Percentiles rank a stretch among this genome's conserved stretches.
Conservation (phyloP, 2,888 invertebrate genomes). For the Drosophila kuntzei region DNA sequence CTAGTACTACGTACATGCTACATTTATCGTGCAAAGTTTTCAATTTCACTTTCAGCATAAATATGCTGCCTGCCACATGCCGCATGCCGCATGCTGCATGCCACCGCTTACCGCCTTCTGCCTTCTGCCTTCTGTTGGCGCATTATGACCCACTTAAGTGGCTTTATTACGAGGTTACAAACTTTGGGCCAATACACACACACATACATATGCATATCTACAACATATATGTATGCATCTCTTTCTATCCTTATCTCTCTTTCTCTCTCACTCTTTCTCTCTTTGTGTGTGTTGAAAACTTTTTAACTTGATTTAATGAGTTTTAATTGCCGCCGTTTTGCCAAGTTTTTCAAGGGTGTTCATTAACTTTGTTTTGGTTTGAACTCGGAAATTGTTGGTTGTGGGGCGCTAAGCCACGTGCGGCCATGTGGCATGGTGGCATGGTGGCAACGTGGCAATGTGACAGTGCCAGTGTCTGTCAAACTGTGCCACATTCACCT, state of each 20-base stretch:
- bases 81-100: conserved; percentile 39
- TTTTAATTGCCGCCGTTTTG: conserved; percentile 73
- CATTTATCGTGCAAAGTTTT: conserved; percentile 72
- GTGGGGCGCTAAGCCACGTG: conserved; percentile 10
- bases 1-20: conserved; percentile 25
- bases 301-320: conserved; percentile 82
- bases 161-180: conserved; percentile 82
- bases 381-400: conserved; percentile 9
- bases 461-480: conserved; percentile 27
- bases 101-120: conserved; percentile 4
- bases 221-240: conserved; percentile 18
- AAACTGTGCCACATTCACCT: conserved; percentile 43
- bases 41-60: conserved; percentile 81
- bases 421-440: conserved; percentile 2
- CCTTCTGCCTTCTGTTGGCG: conserved; percentile 35
- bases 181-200: conserved; percentile 56
- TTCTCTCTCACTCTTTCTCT: neutral
- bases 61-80: conserved; percentile 58
- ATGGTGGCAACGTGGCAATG: neutral
- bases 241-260: neutral
- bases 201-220: conserved; percentile 30
- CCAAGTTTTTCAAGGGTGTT: conserved; percentile 53
- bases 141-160: conserved; percentile 83
- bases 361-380: conserved; percentile 34
- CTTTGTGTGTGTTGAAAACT: conserved; percentile 47